A percentile compares a stretch with the other conserved stretches of the same genome.
Conservation (phyloP, 2,888 invertebrate species). For the Agrilus cyanescens region DNA sequence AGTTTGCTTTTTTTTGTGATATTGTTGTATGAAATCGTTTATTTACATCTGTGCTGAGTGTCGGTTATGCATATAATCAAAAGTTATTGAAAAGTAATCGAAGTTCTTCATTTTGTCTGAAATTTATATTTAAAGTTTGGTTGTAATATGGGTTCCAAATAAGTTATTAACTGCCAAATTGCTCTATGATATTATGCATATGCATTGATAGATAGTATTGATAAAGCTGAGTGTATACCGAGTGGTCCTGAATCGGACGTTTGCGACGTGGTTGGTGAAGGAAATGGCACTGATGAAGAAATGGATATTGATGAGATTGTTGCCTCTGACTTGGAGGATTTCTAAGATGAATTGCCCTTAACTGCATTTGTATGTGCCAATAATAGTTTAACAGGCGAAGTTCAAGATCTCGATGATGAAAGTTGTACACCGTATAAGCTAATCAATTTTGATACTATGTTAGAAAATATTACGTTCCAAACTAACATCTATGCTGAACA, state of each 20-base stretch:
- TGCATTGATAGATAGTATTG: no score
- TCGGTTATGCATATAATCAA: no score
- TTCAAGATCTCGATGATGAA: neutral
- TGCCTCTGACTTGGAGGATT: neutral
- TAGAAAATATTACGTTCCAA: neutral
- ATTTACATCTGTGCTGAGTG: no score
- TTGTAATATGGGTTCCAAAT: neutral
- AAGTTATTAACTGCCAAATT: neutral
- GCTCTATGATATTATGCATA: no score
- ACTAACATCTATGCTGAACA: neutral
- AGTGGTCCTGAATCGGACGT: neutral
- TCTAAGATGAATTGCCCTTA: neutral
- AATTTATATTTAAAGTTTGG: neutral
- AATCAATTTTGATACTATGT: neutral
- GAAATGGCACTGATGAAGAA: no score
- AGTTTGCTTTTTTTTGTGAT: no score
- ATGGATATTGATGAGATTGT: no score
- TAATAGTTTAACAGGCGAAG: constrained; percentile 2
- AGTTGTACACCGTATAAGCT: neutral
- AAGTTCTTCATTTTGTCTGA: no score
- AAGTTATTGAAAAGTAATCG: no score
- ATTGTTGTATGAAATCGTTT: no score
- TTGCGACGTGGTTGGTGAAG: no score
- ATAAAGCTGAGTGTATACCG: neutral
- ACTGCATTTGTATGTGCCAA: neutral